phyloP scores from a whole-genome alignment of 1,140 invertebrate genomes.

The Monochamus saltuarius region DNA sequence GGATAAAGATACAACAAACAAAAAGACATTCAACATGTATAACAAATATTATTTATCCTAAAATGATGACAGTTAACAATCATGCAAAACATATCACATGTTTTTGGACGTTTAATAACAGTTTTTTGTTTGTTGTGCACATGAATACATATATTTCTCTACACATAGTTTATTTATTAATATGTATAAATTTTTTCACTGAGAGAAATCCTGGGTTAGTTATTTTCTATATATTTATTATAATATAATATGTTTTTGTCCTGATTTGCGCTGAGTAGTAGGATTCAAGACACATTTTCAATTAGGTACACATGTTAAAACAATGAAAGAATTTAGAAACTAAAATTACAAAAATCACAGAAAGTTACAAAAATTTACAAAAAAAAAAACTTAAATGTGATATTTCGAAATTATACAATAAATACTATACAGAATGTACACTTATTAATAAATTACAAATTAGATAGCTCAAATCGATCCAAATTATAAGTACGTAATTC shows the following conservation, averaged over 20 bases:
- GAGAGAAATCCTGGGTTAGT: constrained; percentile 43
- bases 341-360: constrained; percentile 44
- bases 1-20: neutral
- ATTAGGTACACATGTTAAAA: constrained; percentile 43
- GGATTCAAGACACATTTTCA: constrained; percentile 43
- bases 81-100: constrained; percentile 45
- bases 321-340: constrained; percentile 40
- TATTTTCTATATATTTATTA: constrained; percentile 24
- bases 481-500: constrained; percentile 26
- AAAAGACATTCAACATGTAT: constrained; percentile 31
- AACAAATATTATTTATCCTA: constrained; percentile 30
- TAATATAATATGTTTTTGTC: constrained; percentile 29
- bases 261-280: constrained; percentile 44
- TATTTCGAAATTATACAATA: constrained; percentile 45
- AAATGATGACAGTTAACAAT: constrained; percentile 23
- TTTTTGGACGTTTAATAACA: constrained; percentile 40
- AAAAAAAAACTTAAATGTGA: constrained; percentile 26
- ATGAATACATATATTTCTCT: constrained; percentile 30
- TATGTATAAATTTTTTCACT: constrained; percentile 40
- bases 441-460: constrained; percentile 35
- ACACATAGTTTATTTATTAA: constrained; percentile 14
- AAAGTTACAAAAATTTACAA: constrained; percentile 45
- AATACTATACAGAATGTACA: constrained; percentile 52
- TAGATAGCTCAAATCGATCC: constrained; percentile 14
- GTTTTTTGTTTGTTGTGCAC: constrained; percentile 40